Evolutionary conservation across 2,113 vertebrate species (phyloP), one percentile per base, ranked within the genome.

Genomic region (Brachyistius frenatus): DNA sequence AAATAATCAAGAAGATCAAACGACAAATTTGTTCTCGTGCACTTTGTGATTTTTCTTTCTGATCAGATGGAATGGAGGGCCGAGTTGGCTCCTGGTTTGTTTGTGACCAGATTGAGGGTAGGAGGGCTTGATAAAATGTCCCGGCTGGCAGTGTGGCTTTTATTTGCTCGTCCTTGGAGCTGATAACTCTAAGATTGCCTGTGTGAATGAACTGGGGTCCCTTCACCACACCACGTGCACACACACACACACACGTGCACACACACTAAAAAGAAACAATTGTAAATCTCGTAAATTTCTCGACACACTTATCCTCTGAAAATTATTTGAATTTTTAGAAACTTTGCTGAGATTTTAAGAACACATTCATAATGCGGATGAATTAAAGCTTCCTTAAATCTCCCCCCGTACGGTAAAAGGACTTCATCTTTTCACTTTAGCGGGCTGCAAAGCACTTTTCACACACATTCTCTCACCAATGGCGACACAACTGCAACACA

Each of bases 151-250:
- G 78, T 82, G 67, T 66, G 77, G 81, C 86, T 89, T 93, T 89
- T 95, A 92, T 96, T 96, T 96, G 89, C 94, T 92, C 65, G 93
- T 90, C 94, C 94, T 95, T 95, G 94, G 86, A 92, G 85, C 93
- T 93, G 95, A 95, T 95, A 94, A 93, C 88, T 88, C 66, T 54
- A 72, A 89, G 93, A 94, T 93, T 92, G 88, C 55, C 66, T 91
- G 89, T 93, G 94, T 95, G 94, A 95, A 95, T 94, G 94, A 94
- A 94, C 95, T 72, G 89, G 77, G 90, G 94, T 94, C 86, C 93
- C 82, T 95, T 95, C 92, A 95, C 94, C 92, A 78, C 61, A 69
- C 68, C 74, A 81, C 32, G 36, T 88, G 85, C 52, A 61, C 75
- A 57, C 33, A 60, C 37, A 78, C 46, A 49, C 49, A 44, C 52